A percentile compares a stretch with the other conserved stretches of the same genome.
Evolutionary conservation across 2,113 vertebrate species (phyloP).

Genomic region (Perca schrenkii): DNA sequence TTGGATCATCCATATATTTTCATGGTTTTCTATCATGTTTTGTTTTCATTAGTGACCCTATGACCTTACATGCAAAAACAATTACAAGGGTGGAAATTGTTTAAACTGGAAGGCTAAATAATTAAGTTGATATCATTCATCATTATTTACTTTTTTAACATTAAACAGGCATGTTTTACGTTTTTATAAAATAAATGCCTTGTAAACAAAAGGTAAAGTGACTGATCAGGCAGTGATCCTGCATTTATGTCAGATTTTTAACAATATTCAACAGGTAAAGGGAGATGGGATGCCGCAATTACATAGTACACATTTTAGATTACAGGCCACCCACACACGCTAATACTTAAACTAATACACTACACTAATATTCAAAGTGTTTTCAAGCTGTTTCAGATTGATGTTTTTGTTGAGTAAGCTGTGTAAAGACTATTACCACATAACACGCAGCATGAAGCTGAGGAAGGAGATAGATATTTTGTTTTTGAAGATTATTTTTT

Average conservation of each 20-base stretch:
- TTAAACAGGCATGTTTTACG: not conserved
- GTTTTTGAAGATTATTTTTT: no score
- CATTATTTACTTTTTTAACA: not conserved
- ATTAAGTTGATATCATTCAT: not conserved
- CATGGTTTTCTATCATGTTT: not conserved
- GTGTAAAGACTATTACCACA: not conserved
- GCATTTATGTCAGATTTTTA: not conserved
- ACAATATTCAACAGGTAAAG: not conserved
- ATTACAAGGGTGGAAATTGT: not conserved
- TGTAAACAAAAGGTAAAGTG: not conserved
- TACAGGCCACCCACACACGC: not conserved
- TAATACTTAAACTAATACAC: no score
- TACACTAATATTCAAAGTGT: conserved; percentile 10
- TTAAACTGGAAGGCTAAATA: not conserved
- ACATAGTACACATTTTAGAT: not conserved
- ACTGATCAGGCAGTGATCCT: not conserved
- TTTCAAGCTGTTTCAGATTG: not conserved
- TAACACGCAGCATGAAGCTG: conserved; percentile 3
- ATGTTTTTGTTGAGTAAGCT: not conserved
- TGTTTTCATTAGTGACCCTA: not conserved
- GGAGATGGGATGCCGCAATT: not conserved
- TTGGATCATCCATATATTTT: not conserved
- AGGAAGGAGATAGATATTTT: conserved; percentile 1
- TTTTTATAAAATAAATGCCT: not conserved
- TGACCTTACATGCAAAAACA: not conserved